Conservation (phyloP, 2,113 vertebrate genomes). For the Oceanodroma tethys region DNA sequence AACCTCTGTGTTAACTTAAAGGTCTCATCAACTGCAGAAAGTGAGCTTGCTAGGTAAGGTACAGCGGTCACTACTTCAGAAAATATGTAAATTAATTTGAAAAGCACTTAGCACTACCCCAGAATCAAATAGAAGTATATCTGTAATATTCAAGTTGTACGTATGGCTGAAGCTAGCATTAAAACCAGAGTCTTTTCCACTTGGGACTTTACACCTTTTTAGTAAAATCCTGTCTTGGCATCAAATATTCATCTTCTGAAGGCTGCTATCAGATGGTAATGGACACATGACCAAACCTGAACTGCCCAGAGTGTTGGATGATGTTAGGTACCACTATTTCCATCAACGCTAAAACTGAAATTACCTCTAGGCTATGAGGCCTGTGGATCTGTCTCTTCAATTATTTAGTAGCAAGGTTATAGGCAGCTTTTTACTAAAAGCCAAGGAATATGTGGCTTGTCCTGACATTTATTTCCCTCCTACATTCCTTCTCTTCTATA, state of each 20-base stretch:
- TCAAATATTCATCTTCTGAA: neutral
- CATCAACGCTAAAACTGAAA: neutral
- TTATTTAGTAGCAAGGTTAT: neutral
- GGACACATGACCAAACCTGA: neutral
- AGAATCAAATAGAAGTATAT: neutral
- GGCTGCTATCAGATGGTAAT: neutral
- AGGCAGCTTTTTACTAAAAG: neutral
- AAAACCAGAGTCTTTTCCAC: neutral
- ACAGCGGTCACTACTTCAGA: neutral
- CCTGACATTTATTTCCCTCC: neutral
- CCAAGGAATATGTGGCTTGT: neutral
- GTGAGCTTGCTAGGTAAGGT: neutral
- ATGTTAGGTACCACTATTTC: neutral
- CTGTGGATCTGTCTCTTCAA: neutral
- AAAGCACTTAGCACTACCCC: neutral
- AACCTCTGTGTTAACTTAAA: neutral
- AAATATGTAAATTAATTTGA: neutral
- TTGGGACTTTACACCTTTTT: neutral
- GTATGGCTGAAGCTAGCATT: neutral
- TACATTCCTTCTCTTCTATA: neutral
- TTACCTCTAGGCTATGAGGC: neutral
- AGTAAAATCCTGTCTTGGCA: neutral
- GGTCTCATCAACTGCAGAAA: neutral
- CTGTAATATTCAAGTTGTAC: neutral
- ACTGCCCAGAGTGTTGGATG: neutral